Evolutionary conservation across 2,888 invertebrate species (phyloP), one percentile per base, ranked within the genome.

Genomic region (Globia sparganii): DNA sequence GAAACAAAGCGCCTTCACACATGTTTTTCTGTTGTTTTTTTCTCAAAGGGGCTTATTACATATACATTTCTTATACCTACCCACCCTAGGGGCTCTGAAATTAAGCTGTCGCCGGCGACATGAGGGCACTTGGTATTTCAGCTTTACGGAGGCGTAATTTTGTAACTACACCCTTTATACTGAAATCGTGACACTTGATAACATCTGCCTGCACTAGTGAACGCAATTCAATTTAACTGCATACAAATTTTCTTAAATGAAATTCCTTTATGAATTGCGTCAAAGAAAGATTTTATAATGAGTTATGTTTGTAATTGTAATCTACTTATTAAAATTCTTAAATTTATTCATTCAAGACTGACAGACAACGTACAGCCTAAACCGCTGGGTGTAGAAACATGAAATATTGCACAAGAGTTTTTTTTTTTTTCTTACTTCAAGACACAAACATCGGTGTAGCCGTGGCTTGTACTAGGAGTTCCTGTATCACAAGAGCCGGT

Each of bases 121-220:
- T 62, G 68, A 78, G 59, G 49, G 67, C 58, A 62, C 72, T 80
- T 72, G 67, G 75, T 80, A 72, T 76, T 82, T 76, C 64, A 84
- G 64, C 58, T 59, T 77, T 73, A 76, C 43, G 69, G 58, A 28
- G 40, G 59, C 62, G 68, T 79, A 77, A 86, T 86, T 88, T 88
- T 88, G 59, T 83, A 86, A 82, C 80, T 71, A 77, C 78, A 73
- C 72, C 75, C 82, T 85, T 81, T 81, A 77, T 62, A 77, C 34
- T 66, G 56, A 78, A 86, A 83, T 72, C 56, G 65, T 75, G 67
- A 62, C 58, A 79, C 53, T 88, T 85, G 46, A 82, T 65, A 74
- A 70, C 88, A 88, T 79, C 83, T 81, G 85, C 67, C 46, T 43
- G 46, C 58, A 68, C 37, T 34, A 40, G 71, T 66, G 64, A 70